These are phyloP conservation scores for Papilio polyxenes DNA, from an alignment of 1,140 invertebrate species.

Conservation along the genomic window DNA sequence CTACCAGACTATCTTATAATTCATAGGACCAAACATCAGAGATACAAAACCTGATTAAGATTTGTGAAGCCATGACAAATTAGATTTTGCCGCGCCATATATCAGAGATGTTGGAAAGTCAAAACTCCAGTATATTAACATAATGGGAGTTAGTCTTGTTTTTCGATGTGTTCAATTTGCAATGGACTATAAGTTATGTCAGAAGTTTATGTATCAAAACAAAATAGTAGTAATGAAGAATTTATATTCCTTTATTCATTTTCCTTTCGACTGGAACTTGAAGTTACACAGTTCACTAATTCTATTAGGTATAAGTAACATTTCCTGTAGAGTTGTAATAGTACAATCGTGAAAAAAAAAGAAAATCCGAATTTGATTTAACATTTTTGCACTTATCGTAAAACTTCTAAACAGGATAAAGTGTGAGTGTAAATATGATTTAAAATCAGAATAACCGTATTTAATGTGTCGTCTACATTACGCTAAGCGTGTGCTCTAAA, in stretches of 20 bases:
- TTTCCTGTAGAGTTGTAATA: too few relatives aligned
- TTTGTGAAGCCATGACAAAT: conserved; percentile 1
- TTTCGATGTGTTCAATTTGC: conserved; percentile 11
- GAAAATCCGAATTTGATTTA: too few relatives aligned
- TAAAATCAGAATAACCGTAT: neutral
- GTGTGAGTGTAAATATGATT: neutral
- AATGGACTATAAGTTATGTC: conserved; percentile 3
- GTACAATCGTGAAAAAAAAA: too few relatives aligned
- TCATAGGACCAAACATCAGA: neutral
- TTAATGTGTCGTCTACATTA: neutral
- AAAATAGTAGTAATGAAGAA: neutral
- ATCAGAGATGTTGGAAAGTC: neutral
- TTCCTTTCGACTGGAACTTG: neutral
- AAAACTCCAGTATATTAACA: conserved; percentile 17
- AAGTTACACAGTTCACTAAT: neutral
- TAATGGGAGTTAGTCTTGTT: conserved; percentile 14
- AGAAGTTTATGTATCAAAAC: neutral
- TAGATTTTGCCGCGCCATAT: neutral
- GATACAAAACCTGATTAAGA: neutral
- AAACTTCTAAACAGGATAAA: too few relatives aligned
- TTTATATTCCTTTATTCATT: neutral
- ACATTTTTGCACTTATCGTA: too few relatives aligned
- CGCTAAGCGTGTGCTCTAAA: neutral
- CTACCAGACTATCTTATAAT: neutral
- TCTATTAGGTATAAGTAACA: neutral